Base-by-base conservation (phyloP, 1,140 invertebrate species). In the Atta texana region DNA sequence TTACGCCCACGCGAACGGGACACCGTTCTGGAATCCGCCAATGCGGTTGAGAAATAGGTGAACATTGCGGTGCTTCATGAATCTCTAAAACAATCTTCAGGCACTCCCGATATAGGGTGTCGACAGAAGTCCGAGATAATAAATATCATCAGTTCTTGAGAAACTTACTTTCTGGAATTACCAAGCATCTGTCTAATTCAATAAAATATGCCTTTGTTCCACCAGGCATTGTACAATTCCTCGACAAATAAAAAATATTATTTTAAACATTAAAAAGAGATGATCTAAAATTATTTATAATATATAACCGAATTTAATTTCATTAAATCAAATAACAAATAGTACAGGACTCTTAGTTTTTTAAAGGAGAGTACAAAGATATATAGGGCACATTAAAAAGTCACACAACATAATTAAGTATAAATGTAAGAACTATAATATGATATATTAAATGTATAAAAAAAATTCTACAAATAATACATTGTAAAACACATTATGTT, bases 11-110 rank as follows among this genome's bases (percentile, higher is more conserved):
- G 53, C 24, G 53, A 68, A 80, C 61, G 61, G 28, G 53, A 86
- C 39, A 78, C 39, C 44, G 44, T 69, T 12, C 61, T 81, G 75
- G 85, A 86, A 86, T 80, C 28, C 63, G 64, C 82, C 55, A 7
- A 77, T 49, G 72, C 68, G 28, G 16, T 55, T n/a, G 5, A 21
- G 51, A 89, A 85, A 89, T 77, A 63, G 69, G 63, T 44, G 76
- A 57, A 51, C 51, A n/a, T 78, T 31, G 63, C 76, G 49, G n/a
- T 10, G 39, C 0, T 88, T 74, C 53, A 72, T 61, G 64, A 78
- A 85, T 86, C 21, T 74, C 24, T 63, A 86, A 85, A 89, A 57
- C 24, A 88, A 80, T 89, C 74, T 78, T 85, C 51, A 39, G n/a
- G 39, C 31, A 55, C 39, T 51, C 21, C 16, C 53, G 66, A 81